Conservation (phyloP, 2,113 vertebrate species). For the Circaetus gallicus region DNA sequence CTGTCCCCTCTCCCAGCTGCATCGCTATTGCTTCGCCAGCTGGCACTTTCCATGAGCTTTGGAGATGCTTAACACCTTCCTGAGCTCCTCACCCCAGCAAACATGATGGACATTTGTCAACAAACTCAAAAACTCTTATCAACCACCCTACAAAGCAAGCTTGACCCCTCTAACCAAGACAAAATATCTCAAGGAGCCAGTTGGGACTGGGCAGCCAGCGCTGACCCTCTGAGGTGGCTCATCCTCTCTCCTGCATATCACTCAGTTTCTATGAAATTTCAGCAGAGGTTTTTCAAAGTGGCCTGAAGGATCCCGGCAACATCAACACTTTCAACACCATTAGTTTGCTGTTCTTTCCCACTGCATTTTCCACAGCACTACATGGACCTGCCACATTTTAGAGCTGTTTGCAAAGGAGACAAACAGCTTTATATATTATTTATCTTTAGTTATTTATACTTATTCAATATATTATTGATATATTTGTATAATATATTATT, state of each 20-base stretch:
- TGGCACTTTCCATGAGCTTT: background rate
- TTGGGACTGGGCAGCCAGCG: accelerated
- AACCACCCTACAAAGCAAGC: background rate
- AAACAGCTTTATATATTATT: too few relatives aligned
- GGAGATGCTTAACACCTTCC: background rate
- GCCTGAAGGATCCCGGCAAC: background rate
- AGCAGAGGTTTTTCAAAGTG: background rate
- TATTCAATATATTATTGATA: too few relatives aligned
- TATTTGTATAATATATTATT: too few relatives aligned
- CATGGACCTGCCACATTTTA: background rate
- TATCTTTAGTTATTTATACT: too few relatives aligned
- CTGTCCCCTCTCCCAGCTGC: background rate
- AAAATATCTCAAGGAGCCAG: background rate
- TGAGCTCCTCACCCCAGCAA: background rate
- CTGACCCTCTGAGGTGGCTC: background rate
- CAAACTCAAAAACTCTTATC: background rate
- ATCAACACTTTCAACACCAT: background rate
- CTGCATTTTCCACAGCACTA: background rate
- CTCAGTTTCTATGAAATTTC: background rate
- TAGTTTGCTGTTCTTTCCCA: background rate
- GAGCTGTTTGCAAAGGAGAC: background rate
- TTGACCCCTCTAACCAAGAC: background rate
- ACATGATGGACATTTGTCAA: background rate
- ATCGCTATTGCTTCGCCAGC: background rate
- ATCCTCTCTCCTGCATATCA: background rate